Percentiles rank a stretch among this genome's conserved stretches.
phyloP scores from a whole-genome alignment of 2,113 vertebrate genomes.

The Sphaerodactylus townsendi region DNA sequence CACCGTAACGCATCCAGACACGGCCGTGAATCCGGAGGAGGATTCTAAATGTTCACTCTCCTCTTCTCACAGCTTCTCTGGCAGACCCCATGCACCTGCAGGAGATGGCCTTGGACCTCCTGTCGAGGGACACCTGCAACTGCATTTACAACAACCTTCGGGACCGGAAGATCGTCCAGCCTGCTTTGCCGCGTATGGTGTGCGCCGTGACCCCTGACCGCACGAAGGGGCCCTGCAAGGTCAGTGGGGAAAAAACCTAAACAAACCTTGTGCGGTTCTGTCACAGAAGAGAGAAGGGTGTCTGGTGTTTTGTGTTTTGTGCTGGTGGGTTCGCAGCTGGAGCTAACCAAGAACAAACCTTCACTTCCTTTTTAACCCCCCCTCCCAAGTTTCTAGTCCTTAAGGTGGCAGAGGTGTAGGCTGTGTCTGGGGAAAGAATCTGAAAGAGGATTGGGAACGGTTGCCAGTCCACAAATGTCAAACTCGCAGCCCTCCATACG shows the following conservation, averaged over 20 bases:
- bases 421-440: not conserved
- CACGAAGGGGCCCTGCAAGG: conserved; percentile 55
- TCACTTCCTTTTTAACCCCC: too few relatives aligned
- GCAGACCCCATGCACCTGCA: conserved; percentile 32
- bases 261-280: not conserved
- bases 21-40: too few relatives aligned
- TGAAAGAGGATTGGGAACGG: not conserved
- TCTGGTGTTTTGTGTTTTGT: not conserved
- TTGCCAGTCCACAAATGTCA: too few relatives aligned
- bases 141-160: conserved; percentile 22
- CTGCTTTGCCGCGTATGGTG: conserved; percentile 36
- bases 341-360: not conserved
- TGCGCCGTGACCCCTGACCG: conserved; percentile 46
- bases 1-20: not conserved
- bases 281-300: not conserved
- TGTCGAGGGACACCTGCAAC: conserved; percentile 48
- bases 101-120: conserved; percentile 43
- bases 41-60: not conserved
- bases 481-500: too few relatives aligned
- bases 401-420: too few relatives aligned
- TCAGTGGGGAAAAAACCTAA: conserved; percentile 18
- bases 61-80: not conserved
- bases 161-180: not conserved
- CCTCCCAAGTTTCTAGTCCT: not conserved
- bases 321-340: not conserved